Conservation (phyloP, 2,797 vertebrate species). For the Propithecus deckenii region DNA sequence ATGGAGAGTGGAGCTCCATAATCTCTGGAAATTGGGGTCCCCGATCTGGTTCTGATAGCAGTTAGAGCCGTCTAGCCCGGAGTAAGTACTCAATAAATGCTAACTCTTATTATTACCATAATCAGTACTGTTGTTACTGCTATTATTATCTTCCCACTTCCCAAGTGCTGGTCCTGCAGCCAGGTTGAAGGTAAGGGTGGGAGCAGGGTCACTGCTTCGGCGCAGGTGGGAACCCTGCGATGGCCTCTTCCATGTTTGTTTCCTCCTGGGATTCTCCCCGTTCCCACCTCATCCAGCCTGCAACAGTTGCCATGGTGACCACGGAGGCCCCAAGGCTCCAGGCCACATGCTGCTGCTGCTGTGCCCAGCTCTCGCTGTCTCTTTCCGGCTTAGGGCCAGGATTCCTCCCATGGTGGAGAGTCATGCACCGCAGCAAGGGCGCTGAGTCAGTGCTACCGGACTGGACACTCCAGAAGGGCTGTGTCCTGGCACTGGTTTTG, state of each 20-base stretch:
- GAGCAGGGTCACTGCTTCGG: neutral
- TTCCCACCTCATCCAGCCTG: neutral
- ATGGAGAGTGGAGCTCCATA: neutral
- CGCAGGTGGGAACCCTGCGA: neutral
- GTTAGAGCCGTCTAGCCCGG: neutral
- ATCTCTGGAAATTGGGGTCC: neutral
- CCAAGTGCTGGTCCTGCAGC: neutral
- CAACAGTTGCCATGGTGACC: neutral
- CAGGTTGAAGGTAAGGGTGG: neutral
- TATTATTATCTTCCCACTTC: neutral
- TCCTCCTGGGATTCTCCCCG: neutral
- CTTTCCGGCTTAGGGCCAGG: neutral
- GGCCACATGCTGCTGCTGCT: neutral
- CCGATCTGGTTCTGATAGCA: neutral
- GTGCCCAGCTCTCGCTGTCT: neutral
- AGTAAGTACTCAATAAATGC: neutral
- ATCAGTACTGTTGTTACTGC: accelerated
- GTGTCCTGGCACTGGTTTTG: neutral
- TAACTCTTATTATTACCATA: too few relatives aligned
- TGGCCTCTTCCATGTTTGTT: neutral
- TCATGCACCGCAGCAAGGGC: neutral
- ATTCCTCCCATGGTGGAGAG: neutral
- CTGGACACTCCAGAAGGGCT: neutral
- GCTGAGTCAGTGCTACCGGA: neutral
- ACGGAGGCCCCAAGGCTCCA: neutral